Base-by-base conservation (phyloP, 2,888 invertebrate species). In the Rutpela maculata region DNA sequence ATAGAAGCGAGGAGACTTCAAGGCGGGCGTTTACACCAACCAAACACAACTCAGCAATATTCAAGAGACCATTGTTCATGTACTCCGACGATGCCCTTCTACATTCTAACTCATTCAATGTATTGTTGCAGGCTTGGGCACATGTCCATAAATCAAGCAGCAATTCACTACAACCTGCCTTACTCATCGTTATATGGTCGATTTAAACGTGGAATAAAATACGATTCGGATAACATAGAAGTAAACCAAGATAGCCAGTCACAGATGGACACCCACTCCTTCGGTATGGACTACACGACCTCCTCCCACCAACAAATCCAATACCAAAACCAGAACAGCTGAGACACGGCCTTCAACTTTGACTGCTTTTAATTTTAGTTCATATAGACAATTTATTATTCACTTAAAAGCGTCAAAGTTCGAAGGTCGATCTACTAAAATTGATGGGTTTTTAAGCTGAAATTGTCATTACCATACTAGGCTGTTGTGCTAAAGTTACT, bases 101-200 rank as follows among this genome's bases (percentile, higher is more conserved):
- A 26, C 22, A 26, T 26, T 26, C 22, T 26, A 26, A 26, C 22
- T 26, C 4, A 26, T 26, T 26, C 22, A 26, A 26, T 73, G 22
- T 75, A 76, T 76, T 17, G 74, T 89, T 90, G 62, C 87, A 96
- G 97, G 86, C 92, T 96, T 82, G 97, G 97, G 35, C 96, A 97
- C 88, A 97, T 97, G 97, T 96, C 96, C 80, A 97, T 97, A 86
- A 97, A 97, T 90, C 97, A 97, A 90, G 97, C 97, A 69, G 97
- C 97, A 71, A 97, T 97, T 84, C 97, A 97, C 88, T 97, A 94
- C 90, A 97, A 97, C 90, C 91, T 97, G 87, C 97, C 97, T 56
- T 97, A 97, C 88, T 97, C 97, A 15, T 97, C 97, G 5, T 91
- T 97, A 35, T 97, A 97, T 87, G 97, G 97, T 0, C 93, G 97